phyloP scores from a whole-genome alignment of 2,113 vertebrate genomes.

The Hippolais icterina region DNA sequence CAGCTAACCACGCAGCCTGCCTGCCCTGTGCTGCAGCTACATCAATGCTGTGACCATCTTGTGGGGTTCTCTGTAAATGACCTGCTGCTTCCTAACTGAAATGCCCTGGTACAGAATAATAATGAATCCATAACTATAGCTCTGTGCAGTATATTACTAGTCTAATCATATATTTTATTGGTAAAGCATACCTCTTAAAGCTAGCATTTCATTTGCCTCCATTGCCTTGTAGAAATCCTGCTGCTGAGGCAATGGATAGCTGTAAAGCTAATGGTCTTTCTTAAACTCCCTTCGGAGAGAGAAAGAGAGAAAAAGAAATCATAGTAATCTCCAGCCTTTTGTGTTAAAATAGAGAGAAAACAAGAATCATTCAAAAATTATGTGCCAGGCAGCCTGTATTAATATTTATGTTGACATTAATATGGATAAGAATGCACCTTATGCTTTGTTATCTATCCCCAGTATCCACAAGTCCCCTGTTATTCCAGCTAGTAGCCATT shows the following conservation, averaged over 20 bases:
- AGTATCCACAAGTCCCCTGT: conserved; percentile 58
- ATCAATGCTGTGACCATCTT: not conserved
- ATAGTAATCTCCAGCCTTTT: conserved; percentile 60
- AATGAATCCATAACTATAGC: conserved; percentile 18
- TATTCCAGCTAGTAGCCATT: conserved; percentile 76
- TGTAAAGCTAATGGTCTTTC: conserved; percentile 67
- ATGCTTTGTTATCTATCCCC: conserved; percentile 51
- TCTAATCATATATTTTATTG: conserved; percentile 58
- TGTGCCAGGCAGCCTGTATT: conserved; percentile 57
- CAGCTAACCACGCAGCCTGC: not conserved
- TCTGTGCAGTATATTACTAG: conserved; percentile 15
- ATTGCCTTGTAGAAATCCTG: conserved; percentile 52
- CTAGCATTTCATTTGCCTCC: conserved; percentile 52
- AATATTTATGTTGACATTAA: conserved; percentile 83
- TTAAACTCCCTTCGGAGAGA: conserved; percentile 44
- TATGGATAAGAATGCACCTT: conserved; percentile 77
- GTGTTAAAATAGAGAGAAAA: conserved; percentile 73
- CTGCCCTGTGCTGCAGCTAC: not conserved
- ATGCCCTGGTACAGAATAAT: not conserved
- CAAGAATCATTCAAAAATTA: conserved; percentile 64
- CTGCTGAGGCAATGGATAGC: conserved; percentile 29
- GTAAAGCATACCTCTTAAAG: conserved; percentile 28
- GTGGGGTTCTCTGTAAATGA: not conserved
- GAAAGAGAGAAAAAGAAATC: conserved; percentile 34
- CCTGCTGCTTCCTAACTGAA: conserved; percentile 30